phyloP scores from a whole-genome alignment of 2,888 invertebrate species.

The Harmothoe impar region DNA sequence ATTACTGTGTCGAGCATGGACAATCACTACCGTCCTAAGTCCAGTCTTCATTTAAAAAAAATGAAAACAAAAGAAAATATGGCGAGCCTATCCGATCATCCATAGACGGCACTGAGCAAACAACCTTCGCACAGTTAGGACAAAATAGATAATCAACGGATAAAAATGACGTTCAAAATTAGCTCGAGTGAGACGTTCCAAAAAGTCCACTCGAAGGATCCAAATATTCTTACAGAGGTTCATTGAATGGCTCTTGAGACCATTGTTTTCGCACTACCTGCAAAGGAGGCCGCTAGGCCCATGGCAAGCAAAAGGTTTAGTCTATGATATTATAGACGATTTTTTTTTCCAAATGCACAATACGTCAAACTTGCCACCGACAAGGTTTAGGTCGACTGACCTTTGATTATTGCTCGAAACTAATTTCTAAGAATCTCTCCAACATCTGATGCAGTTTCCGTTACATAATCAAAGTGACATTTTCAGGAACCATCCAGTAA shows the following conservation, averaged over 20 bases:
- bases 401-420: not conserved
- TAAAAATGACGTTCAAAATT: not conserved
- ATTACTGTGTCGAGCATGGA: slow-evolving; percentile 55
- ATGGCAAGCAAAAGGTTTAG: not conserved
- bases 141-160: not conserved
- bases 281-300: not conserved
- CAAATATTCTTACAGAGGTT: not conserved
- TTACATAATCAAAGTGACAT: slow-evolving; percentile 45
- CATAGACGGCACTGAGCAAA: not conserved
- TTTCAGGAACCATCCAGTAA: slow-evolving; percentile 57
- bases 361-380: not conserved
- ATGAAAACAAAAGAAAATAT: not conserved
- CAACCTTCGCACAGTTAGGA: not conserved
- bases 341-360: not conserved
- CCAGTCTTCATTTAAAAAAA: slow-evolving; percentile 30
- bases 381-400: not conserved
- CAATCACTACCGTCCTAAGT: slow-evolving; percentile 51
- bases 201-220: not conserved
- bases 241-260: not conserved
- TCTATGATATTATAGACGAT: not conserved
- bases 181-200: not conserved
- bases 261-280: not conserved
- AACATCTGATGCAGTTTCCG: not conserved
- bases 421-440: slow-evolving; percentile 34
- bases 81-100: not conserved